phyloP scores from a whole-genome alignment of 1,140 invertebrate species.

The Platyura marginata region DNA sequence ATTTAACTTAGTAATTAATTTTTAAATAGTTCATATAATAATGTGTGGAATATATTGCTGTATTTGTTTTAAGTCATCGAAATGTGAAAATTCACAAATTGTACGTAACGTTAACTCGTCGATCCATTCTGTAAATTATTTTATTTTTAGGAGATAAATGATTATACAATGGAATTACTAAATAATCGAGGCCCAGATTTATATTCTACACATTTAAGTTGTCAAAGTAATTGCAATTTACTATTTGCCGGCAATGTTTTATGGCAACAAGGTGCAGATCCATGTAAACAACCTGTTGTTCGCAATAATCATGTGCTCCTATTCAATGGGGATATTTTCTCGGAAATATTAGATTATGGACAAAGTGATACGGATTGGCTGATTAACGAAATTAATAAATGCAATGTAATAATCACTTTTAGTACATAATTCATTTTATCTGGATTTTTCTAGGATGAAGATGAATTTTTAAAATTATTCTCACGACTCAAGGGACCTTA shows the following conservation, averaged over 20 bases:
- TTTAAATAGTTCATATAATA: no score
- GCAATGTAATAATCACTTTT: slow-evolving; percentile 4
- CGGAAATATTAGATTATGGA: no score
- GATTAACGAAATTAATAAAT: slow-evolving; percentile 5
- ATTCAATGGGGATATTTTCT: slow-evolving; percentile 73
- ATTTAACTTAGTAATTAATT: no score
- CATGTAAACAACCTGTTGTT: slow-evolving; percentile 38
- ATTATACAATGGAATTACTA: neutral
- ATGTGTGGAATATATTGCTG: no score
- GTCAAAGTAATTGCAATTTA: neutral
- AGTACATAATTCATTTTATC: slow-evolving; percentile 13
- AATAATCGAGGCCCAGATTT: neutral
- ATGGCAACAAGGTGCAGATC: slow-evolving; percentile 43
- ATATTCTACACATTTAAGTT: neutral
- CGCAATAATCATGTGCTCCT: slow-evolving; percentile 36
- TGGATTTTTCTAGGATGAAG: slow-evolving; percentile 15
- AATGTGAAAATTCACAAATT: no score
- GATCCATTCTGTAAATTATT: no score
- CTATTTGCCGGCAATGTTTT: slow-evolving; percentile 30
- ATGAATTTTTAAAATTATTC: slow-evolving; percentile 29
- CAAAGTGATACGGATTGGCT: slow-evolving; percentile 11
- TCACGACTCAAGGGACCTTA: slow-evolving; percentile 57
- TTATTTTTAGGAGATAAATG: no score
- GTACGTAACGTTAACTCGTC: no score
- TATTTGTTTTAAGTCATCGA: no score